Base-by-base conservation (phyloP, 2,797 vertebrate species). In the Pangasius djambal region DNA sequence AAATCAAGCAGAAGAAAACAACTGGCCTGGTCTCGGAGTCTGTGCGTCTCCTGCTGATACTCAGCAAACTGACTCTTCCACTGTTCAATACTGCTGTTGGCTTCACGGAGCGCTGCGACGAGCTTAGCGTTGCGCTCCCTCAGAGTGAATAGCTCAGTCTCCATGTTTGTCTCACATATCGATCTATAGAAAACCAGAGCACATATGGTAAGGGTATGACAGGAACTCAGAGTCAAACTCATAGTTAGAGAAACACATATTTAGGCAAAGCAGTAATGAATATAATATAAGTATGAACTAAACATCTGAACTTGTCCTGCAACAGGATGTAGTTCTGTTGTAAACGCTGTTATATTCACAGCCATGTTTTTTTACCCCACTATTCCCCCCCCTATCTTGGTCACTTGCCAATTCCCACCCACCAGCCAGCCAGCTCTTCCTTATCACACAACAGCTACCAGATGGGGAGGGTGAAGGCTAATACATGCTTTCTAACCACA, bases 61-160 rank as follows among this genome's bases (percentile, higher is more conserved):
- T 97, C 97, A 0, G 95, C 94, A 91, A 99, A 95, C 94, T 99
- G 98, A 86, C 97, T 97, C 94, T 98, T 98, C 98, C 98, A 99
- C 91, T 97, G 96, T 40, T 97, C 96, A 83, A 98, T 97, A 0
- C 95, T 97, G 90, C 96, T 94, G 37, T 98, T 98, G 92, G 98
- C 98, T 88, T 99, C 98, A 2, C 97, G 97, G 85, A 99, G 95
- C 0, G 98, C 98, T 0, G 96, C 95, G 48, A 98, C 97, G 59
- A 99, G 95, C 93, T 97, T 97, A 89, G 94, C 95, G 89, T 99
- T 99, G 92, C 97, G 98, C 95, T 99, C 97, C 95, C 98, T 98
- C 69, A 99, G 96, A 22, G 97, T 97, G 93, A 98, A 98, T 91
- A 99, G 97, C 88, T 99, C 98, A 0, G 97, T 96, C 90, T 99